Percentiles rank a stretch among this genome's conserved stretches.
Evolutionary conservation across 92 coral and sea anemone species (phyloP).

Genomic region (Palythoa grandiflora): DNA sequence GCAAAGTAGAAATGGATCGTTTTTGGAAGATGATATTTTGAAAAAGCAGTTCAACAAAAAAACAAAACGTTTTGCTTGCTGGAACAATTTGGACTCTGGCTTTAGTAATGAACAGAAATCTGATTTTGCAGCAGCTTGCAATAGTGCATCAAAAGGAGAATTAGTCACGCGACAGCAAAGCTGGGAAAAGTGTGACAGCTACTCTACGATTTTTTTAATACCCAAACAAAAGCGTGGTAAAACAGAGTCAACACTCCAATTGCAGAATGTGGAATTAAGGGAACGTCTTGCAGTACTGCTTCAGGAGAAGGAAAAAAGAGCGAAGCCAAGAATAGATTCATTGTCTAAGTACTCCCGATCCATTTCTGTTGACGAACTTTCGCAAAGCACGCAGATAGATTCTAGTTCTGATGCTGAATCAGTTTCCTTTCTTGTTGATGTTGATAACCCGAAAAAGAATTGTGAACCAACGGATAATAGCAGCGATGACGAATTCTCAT

Average conservation of each 20-base stretch:
- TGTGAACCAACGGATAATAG: not conserved
- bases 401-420: not conserved
- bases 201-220: not conserved
- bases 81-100: not conserved
- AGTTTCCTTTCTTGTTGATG: not conserved
- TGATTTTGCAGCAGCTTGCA: not conserved
- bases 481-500: conserved; percentile 38
- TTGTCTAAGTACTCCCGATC: conserved; percentile 42
- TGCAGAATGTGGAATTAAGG: not conserved
- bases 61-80: not conserved
- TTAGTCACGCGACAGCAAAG: not conserved
- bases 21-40: not conserved
- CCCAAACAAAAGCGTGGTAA: not conserved
- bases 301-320: not conserved
- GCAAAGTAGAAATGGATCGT: not conserved
- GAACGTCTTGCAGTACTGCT: not conserved
- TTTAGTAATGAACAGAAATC: not conserved
- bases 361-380: not conserved
- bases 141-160: not conserved
- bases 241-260: not conserved
- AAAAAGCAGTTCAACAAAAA: not conserved
- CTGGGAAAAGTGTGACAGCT: not conserved
- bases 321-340: conserved; percentile 20
- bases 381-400: not conserved
- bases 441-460: not conserved